Percentiles rank a stretch among this genome's conserved stretches.
Conservation (phyloP, 2,113 vertebrate genomes). For the Erythrocercus mccallii region DNA sequence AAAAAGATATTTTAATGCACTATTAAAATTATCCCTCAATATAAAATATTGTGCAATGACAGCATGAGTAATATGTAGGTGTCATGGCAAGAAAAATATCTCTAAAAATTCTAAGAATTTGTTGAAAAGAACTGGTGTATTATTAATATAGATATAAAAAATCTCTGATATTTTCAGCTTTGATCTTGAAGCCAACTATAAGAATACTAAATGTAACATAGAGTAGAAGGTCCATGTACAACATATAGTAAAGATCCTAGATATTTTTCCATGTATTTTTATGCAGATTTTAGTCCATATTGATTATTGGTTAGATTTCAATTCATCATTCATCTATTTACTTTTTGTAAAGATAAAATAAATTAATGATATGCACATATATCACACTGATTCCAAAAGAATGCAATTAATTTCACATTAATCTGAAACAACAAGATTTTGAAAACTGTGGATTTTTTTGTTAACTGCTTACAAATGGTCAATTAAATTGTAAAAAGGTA, state of each 20-base stretch:
- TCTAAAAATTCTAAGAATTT: neutral
- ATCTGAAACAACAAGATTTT: neutral
- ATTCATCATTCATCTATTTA: neutral
- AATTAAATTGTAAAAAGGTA: neutral
- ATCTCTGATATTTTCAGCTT: neutral
- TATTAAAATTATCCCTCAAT: neutral
- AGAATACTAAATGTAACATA: neutral
- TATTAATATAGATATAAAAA: neutral
- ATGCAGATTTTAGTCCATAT: neutral
- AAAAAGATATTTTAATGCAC: neutral
- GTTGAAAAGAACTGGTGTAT: neutral
- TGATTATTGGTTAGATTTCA: neutral
- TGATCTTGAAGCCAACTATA: neutral
- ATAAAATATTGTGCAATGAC: neutral
- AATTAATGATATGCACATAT: neutral
- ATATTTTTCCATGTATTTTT: neutral
- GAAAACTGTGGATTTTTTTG: neutral
- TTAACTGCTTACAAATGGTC: neutral
- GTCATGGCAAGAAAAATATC: neutral
- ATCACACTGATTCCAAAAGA: neutral
- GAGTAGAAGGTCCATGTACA: rapidly evolving
- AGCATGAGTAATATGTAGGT: neutral
- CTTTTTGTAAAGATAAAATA: neutral
- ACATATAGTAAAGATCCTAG: neutral
- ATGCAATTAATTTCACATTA: neutral